These are phyloP conservation scores for Brotogeris chrysoptera DNA, from an alignment of 2,797 vertebrate genomes.

Conservation along the genomic window DNA sequence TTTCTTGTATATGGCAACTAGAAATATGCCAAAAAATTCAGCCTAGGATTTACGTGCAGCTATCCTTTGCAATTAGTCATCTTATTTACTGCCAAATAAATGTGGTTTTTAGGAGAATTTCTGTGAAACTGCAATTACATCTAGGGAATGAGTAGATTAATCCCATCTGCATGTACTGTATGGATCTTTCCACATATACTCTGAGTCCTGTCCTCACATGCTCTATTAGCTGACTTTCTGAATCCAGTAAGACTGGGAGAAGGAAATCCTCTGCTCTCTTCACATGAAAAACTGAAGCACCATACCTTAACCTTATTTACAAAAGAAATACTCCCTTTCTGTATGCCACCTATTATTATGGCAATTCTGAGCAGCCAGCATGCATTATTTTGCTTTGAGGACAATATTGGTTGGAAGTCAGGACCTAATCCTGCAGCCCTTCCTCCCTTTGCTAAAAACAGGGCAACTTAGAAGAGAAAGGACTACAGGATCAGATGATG, in stretches of 20 bases:
- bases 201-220: not conserved
- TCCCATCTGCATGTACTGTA: not conserved
- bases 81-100: slow-evolving; percentile 57
- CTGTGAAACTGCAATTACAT: slow-evolving; percentile 32
- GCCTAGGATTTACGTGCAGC: slow-evolving; percentile 34
- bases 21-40: slow-evolving; percentile 35
- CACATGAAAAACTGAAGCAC: not conserved
- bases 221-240: not conserved
- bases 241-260: not conserved
- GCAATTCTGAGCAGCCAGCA: not conserved
- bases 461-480: not conserved
- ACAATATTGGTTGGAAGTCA: not conserved
- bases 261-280: not conserved
- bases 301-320: not conserved
- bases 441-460: not conserved
- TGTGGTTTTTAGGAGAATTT: slow-evolving; percentile 16
- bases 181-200: not conserved
- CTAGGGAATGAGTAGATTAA: not conserved
- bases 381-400: not conserved
- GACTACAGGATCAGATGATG: not conserved
- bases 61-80: slow-evolving; percentile 40
- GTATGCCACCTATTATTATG: not conserved
- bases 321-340: not conserved
- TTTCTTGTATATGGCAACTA: slow-evolving; percentile 59
- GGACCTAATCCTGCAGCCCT: not conserved